A percentile compares a stretch with the other conserved stretches of the same genome.
Evolutionary conservation across 2,888 invertebrate genomes (phyloP).

Genomic region (Cheilosia impressa): DNA sequence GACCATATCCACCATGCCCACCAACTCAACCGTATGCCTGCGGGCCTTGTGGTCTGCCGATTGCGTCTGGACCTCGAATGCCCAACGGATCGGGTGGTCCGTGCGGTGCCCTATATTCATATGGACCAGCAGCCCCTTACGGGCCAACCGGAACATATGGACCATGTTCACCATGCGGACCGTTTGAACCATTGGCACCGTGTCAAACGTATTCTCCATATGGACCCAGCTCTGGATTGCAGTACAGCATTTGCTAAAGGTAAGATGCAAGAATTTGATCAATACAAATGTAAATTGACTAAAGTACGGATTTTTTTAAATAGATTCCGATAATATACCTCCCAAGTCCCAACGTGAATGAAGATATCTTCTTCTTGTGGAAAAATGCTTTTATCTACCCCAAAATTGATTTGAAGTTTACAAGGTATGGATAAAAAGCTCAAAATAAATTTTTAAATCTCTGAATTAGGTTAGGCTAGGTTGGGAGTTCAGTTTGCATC

Average conservation of each 20-base stretch:
- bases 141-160: slow-evolving; percentile 39
- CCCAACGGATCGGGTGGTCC: slow-evolving; percentile 59
- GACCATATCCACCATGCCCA: slow-evolving; percentile 49
- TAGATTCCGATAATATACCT: too few species aligned
- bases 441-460: too few species aligned
- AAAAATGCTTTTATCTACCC: too few species aligned
- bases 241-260: slow-evolving; percentile 29
- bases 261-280: too few species aligned
- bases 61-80: slow-evolving; percentile 61
- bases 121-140: slow-evolving; percentile 31
- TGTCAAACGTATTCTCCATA: slow-evolving; percentile 43
- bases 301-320: too few species aligned
- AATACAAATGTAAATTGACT: too few species aligned
- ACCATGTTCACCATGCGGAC: slow-evolving; percentile 30
- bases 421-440: too few species aligned
- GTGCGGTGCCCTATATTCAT: slow-evolving; percentile 35
- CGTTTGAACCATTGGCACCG: slow-evolving; percentile 35
- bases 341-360: too few species aligned
- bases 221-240: neutral
- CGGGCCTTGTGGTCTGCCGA: slow-evolving; percentile 38
- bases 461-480: too few species aligned
- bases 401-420: too few species aligned
- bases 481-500: too few species aligned
- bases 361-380: too few species aligned
- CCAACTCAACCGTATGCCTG: slow-evolving; percentile 52